Evolutionary conservation across 1,140 invertebrate genomes (phyloP), one percentile per base, ranked within the genome.

Genomic region (Penaeus japonicus): DNA sequence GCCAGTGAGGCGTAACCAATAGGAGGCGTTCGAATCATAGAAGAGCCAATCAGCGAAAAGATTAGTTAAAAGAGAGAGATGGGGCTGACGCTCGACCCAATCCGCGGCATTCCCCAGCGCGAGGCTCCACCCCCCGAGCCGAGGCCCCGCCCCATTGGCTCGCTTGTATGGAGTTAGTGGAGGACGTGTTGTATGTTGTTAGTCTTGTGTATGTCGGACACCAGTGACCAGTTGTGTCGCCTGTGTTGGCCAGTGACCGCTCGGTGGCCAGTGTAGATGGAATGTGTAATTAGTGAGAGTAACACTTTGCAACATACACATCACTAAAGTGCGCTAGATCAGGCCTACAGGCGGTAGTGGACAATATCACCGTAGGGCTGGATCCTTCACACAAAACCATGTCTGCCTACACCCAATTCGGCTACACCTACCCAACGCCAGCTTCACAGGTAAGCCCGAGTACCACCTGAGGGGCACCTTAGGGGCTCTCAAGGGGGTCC

Each of bases 351-450:
- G 79, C 75, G 81, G 39, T 47, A 89, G 81, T 89, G 83, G 62
- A 84, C 85, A 85, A 80, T 88, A 59, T 85, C 59, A 53, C 32
- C 39, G 30, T 70, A 78, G 78, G 75, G 62, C 86, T 89, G 87
- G 73, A 87, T 84, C 57, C 89, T 79, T 87, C 90, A 89, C 88
- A 85, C 65, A 91, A 92, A 53, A 88, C 86, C 86, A 96, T 96
- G 96, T 96, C 96, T 92, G 95, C 95, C 91, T 96, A 96, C 93
- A 94, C 96, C 92, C 96, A 96, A 93, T 96, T 96, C 93, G 95
- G 96, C 93, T 96, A 96, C 92, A 94, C 95, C 83, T 96, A 96
- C 94, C 95, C 95, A 93, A 94, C 96, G 93, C 87, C 90, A 24
- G 95, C 95, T 32, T 95, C 96, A 89, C 96, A 96, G 95, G 96